A percentile compares a stretch with the other conserved stretches of the same genome.
Conservation (phyloP, 2,113 vertebrate genomes). For the Equus przewalskii region DNA sequence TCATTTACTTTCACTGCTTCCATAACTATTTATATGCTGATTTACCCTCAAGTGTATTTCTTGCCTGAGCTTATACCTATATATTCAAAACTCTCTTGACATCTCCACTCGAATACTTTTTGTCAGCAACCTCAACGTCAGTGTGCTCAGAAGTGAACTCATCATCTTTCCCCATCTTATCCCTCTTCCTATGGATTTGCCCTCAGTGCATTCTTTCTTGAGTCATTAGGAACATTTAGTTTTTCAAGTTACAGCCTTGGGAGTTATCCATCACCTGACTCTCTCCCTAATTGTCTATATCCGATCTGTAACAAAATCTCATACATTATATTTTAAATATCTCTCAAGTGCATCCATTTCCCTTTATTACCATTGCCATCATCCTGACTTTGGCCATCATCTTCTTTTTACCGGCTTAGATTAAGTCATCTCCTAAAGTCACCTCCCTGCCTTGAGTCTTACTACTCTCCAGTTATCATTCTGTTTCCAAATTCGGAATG, state of each 20-base stretch:
- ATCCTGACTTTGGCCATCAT: conserved; percentile 35
- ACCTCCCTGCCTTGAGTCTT: not conserved
- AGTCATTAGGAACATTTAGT: conserved; percentile 11
- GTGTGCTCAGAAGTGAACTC: not conserved
- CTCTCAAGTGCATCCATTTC: not conserved
- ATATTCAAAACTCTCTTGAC: not conserved
- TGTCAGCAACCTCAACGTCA: not conserved
- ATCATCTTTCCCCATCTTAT: not conserved
- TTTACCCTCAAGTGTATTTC: not conserved
- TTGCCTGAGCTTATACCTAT: not conserved
- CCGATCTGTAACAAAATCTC: conserved; percentile 23
- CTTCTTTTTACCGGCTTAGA: not conserved
- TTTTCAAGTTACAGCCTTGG: conserved; percentile 13
- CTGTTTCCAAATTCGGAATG: not conserved
- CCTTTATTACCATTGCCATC: not conserved
- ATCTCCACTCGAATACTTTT: not conserved
- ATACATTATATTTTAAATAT: conserved; percentile 42
- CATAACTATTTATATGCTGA: conserved; percentile 55
- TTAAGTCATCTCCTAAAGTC: not conserved
- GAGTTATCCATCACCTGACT: not conserved
- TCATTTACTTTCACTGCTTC: conserved; percentile 61
- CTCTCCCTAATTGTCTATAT: conserved; percentile 12
- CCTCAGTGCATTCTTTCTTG: not conserved
- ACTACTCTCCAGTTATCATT: not conserved
- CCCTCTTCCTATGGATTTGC: not conserved